Percentiles rank a stretch among this genome's conserved stretches.
phyloP scores from a whole-genome alignment of 35 echinoderm and acorn worm genomes.

The Stichopus chloronotus region DNA sequence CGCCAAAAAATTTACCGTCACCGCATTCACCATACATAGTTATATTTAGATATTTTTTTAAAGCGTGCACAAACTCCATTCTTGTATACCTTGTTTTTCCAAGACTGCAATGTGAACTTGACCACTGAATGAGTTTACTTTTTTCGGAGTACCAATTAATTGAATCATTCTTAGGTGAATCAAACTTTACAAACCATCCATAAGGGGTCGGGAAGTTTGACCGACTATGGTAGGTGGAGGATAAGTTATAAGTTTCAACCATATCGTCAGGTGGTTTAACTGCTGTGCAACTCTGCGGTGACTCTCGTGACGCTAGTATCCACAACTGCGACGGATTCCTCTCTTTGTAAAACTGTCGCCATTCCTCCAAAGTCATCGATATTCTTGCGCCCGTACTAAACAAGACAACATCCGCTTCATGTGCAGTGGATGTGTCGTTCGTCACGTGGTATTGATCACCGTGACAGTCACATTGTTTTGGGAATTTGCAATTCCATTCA shows the following conservation, averaged over 20 bases:
- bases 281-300: neutral
- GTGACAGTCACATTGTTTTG: conserved; percentile 11
- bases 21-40: conserved; percentile 45
- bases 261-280: conserved; percentile 8
- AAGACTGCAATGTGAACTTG: conserved; percentile 18
- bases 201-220: conserved; percentile 38
- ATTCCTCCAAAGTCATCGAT: neutral
- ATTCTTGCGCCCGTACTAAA: conserved; percentile 20
- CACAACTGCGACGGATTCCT: conserved; percentile 19
- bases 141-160: conserved; percentile 43
- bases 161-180: neutral
- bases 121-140: conserved; percentile 34
- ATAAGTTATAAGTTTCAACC: conserved; percentile 3
- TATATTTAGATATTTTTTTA: conserved; percentile 24
- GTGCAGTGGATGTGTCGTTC: neutral
- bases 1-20: conserved; percentile 4
- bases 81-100: neutral
- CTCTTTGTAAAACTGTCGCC: neutral
- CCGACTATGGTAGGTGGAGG: conserved; percentile 37
- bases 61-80: conserved; percentile 14
- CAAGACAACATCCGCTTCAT: neutral
- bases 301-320: conserved; percentile 31
- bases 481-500: neutral
- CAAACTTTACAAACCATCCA: neutral
- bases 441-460: neutral